Evolutionary conservation across 2,888 invertebrate genomes (phyloP).

Genomic region (Xestia c-nigrum): DNA sequence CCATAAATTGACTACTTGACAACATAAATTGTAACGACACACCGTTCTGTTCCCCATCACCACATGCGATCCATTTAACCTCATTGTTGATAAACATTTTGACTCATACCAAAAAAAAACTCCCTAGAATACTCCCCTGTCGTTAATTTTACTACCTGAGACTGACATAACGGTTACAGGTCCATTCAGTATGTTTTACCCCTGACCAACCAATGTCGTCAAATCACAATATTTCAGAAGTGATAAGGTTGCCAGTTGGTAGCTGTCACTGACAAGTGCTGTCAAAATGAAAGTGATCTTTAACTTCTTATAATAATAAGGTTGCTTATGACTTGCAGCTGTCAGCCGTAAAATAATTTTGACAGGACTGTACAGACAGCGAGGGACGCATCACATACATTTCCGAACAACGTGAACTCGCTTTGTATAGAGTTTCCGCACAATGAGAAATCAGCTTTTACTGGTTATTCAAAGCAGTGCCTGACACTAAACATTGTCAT

Average conservation of each 20-base stretch:
- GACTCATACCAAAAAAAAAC: conserved; percentile 43
- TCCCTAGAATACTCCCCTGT: conserved; percentile 4
- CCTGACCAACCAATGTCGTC: not conserved
- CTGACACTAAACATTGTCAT: conserved; percentile 52
- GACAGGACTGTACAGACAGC: not conserved
- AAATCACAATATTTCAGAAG: not conserved
- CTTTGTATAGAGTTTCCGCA: not conserved
- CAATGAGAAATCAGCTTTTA: not conserved
- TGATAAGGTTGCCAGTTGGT: not conserved
- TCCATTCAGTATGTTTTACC: not conserved
- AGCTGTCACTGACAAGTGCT: not conserved
- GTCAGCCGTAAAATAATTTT: not conserved
- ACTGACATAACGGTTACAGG: conserved; percentile 12
- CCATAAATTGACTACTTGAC: conserved; percentile 31
- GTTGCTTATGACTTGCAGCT: not conserved
- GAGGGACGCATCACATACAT: not conserved
- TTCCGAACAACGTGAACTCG: not conserved
- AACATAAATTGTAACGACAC: conserved; percentile 23
- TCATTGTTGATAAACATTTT: conserved; percentile 49
- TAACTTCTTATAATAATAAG: not conserved
- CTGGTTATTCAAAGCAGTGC: not conserved
- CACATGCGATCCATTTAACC: conserved; percentile 36
- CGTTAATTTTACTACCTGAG: conserved; percentile 45
- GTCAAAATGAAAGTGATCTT: not conserved
- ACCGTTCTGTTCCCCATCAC: conserved; percentile 3